These are phyloP conservation scores for Hiodon alosoides DNA, from an alignment of 2,113 vertebrate species.

Conservation along the genomic window DNA sequence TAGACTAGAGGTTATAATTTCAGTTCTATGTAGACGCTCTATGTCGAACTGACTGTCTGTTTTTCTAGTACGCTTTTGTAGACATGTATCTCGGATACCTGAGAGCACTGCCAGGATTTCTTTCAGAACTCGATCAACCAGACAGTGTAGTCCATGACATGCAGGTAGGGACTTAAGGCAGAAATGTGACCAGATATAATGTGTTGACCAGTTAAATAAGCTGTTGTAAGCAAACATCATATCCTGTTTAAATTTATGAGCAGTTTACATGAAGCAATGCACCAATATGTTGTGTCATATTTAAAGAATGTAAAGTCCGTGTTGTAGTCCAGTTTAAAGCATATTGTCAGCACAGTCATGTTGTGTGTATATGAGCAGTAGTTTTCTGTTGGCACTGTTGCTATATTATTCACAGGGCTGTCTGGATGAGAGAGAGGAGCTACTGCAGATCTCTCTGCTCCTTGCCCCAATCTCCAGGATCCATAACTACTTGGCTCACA, in stretches of 20 bases:
- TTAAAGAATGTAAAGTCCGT: not conserved
- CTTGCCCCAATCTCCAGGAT: slow-evolving; percentile 57
- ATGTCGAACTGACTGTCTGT: not conserved
- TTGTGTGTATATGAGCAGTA: not conserved
- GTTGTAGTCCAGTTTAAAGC: not conserved
- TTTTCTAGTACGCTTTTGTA: slow-evolving; percentile 53
- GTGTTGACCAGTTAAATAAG: not conserved
- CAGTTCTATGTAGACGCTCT: too few relatives aligned
- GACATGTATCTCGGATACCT: slow-evolving; percentile 63
- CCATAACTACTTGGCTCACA: slow-evolving; percentile 61
- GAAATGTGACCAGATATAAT: not conserved
- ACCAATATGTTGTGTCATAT: not conserved
- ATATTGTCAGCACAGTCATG: not conserved
- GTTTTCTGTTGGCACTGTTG: not conserved
- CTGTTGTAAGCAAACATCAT: not conserved
- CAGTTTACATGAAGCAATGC: not conserved
- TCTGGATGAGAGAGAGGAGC: slow-evolving; percentile 50
- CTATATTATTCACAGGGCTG: slow-evolving; percentile 28
- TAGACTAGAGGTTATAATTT: too few relatives aligned
- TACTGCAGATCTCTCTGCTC: slow-evolving; percentile 55
- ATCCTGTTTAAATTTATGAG: not conserved
- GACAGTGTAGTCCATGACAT: slow-evolving; percentile 29
- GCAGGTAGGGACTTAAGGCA: slow-evolving; percentile 37
- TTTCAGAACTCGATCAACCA: slow-evolving; percentile 46
- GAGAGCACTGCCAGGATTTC: slow-evolving; percentile 43